Base-by-base conservation (phyloP, 2,888 invertebrate species). In the Phlogophora meticulosa region DNA sequence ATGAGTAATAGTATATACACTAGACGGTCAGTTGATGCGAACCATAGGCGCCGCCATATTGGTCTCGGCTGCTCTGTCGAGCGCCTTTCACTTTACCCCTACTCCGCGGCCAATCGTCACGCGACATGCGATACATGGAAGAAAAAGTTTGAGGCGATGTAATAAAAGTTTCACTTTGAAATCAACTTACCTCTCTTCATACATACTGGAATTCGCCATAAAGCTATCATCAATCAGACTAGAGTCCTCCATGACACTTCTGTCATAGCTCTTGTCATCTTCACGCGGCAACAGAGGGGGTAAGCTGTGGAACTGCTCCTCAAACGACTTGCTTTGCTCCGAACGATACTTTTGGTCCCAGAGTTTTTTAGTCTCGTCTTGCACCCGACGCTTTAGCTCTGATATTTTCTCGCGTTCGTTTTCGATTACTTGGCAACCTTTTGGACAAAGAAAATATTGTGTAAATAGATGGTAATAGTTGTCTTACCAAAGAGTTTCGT, bases 341-440 rank as follows among this genome's bases (percentile, higher is more conserved):
- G 81, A 48, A 0, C 83, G 67, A 48, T 83, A 87, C 59, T 92
- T 91, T 70, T 93, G 93, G 81, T 98, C 98, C 98, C 98, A 99
- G 80, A 98, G 97, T 22, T 97, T 98, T 77, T 98, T 97, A 4
- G 98, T 98, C 92, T 99, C 98, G 88, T 98, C 97, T 86, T 98
- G 98, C 0, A 98, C 98, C 52, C 98, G 96, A 80, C 98, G 97
- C 87, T 98, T 98, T 62, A 99, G 92, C 85, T 98, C 98, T 70
- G 97, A 97, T 80, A 99, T 98, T 84, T 98, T 97, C 81, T 98
- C 97, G 43, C 98, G 96, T 91, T 99, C 98, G 88, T 98, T 98
- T 88, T 98, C 98, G 85, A 99, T 98, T 74, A 99, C 98, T 96
- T 98, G 97, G 83, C 98, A 98, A 72, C 98, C 98, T 98, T 88